Evolutionary conservation across 2,888 invertebrate species (phyloP).

Genomic region (Molorchus minor): DNA sequence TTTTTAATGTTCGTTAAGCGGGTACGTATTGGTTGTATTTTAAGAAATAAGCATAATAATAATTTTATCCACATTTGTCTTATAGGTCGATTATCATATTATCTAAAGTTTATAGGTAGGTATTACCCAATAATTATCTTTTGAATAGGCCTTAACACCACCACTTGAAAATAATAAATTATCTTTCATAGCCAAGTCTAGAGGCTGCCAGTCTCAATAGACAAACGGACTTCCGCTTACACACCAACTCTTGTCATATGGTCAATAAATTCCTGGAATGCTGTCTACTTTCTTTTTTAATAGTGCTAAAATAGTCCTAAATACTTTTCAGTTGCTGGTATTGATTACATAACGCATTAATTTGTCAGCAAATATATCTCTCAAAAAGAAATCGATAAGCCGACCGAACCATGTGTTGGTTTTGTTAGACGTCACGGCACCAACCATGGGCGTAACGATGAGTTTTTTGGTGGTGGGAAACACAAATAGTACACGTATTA

Average conservation of each 20-base stretch:
- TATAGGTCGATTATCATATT: not conserved
- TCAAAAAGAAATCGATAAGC: slow-evolving; percentile 14
- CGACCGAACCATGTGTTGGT: slow-evolving; percentile 15
- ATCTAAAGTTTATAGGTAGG: not conserved
- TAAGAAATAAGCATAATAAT: too few relatives aligned
- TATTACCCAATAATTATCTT: too few relatives aligned
- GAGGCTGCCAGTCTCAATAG: not conserved
- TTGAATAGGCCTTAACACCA: too few relatives aligned
- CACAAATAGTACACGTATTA: too few relatives aligned
- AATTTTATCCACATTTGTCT: too few relatives aligned
- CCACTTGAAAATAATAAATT: too few relatives aligned
- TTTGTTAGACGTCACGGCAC: slow-evolving; percentile 16
- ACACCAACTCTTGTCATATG: not conserved
- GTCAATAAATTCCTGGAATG: slow-evolving; percentile 10
- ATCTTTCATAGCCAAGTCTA: too few relatives aligned
- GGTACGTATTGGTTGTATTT: too few relatives aligned
- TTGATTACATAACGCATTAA: slow-evolving; percentile 23
- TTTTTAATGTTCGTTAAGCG: too few relatives aligned
- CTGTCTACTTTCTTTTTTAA: slow-evolving; percentile 10
- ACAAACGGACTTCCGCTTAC: not conserved
- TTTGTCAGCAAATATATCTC: slow-evolving; percentile 17
- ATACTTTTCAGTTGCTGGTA: slow-evolving; percentile 21
- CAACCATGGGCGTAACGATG: slow-evolving; percentile 20
- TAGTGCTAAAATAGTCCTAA: slow-evolving; percentile 21
- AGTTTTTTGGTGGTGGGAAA: too few relatives aligned